A percentile compares a stretch with the other conserved stretches of the same genome.
Evolutionary conservation across 2,797 vertebrate species (phyloP).

Genomic region (Myotis daubentonii): DNA sequence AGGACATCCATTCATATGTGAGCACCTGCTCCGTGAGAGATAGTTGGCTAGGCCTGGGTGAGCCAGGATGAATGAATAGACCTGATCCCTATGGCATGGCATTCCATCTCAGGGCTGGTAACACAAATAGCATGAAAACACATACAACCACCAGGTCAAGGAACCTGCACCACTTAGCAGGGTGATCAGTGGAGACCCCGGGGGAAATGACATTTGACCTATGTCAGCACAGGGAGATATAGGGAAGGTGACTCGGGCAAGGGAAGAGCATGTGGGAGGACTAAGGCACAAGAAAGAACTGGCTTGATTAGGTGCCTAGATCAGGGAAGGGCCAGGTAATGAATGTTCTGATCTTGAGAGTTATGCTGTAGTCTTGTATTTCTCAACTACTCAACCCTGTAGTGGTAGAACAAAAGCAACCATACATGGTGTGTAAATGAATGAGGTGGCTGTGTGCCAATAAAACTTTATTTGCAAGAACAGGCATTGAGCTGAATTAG

Average conservation of each 20-base stretch:
- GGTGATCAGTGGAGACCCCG: rapidly evolving
- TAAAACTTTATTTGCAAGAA: neutral
- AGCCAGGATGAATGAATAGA: too few species aligned
- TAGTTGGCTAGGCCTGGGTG: neutral
- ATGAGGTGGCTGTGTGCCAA: neutral
- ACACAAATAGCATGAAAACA: neutral
- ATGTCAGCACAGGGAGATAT: neutral
- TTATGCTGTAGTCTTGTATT: neutral
- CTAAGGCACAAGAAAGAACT: neutral
- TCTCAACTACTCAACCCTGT: neutral
- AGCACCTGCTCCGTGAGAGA: neutral
- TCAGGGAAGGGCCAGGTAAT: neutral
- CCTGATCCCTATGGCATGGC: rapidly evolving
- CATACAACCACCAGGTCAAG: rapidly evolving
- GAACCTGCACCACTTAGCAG: rapidly evolving
- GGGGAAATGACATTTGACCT: neutral
- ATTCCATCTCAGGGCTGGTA: rapidly evolving
- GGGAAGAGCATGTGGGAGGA: rapidly evolving
- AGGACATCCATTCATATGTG: neutral
- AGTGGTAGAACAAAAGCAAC: neutral
- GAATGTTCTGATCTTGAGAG: neutral
- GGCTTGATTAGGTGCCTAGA: rapidly evolving
- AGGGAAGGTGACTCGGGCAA: rapidly evolving
- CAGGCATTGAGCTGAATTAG: neutral
- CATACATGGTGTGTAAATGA: neutral